These are phyloP conservation scores for Eriosoma lanigerum DNA, from an alignment of 1,140 invertebrate genomes.

Conservation along the genomic window DNA sequence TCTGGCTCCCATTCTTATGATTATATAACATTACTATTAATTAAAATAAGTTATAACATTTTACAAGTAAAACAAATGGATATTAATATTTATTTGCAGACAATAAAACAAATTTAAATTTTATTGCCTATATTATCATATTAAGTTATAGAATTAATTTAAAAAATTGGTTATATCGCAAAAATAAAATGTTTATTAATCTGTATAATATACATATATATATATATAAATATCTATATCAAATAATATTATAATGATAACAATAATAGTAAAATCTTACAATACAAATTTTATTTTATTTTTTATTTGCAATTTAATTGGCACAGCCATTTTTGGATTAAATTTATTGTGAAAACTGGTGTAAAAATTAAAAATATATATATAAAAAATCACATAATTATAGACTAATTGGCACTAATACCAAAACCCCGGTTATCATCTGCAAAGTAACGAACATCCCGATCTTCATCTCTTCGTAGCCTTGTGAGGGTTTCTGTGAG, in stretches of 20 bases:
- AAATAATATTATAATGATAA: constrained; percentile 38
- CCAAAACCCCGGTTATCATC: constrained; percentile 3
- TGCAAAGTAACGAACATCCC: constrained; percentile 48
- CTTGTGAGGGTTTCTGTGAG: neutral
- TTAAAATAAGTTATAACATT: too few species aligned
- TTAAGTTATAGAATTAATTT: too few species aligned
- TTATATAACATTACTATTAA: too few species aligned
- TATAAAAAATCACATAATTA: neutral
- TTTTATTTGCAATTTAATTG: neutral
- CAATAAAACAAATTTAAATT: too few species aligned
- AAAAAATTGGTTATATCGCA: neutral
- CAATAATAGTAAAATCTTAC: constrained; percentile 29
- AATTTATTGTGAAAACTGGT: neutral
- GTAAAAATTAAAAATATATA: constrained; percentile 34
- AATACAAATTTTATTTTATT: constrained; percentile 11
- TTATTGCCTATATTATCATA: too few species aligned
- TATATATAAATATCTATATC: neutral
- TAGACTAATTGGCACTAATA: constrained; percentile 30
- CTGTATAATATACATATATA: neutral
- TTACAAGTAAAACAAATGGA: too few species aligned
- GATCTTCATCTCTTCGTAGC: constrained; percentile 26
- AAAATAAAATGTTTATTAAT: constrained; percentile 37
- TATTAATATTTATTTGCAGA: too few species aligned
- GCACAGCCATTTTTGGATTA: constrained; percentile 44
- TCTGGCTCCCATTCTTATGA: too few species aligned